Base-by-base conservation (phyloP, 2,888 invertebrate species). In the Rhabditophanes sp. region DNA sequence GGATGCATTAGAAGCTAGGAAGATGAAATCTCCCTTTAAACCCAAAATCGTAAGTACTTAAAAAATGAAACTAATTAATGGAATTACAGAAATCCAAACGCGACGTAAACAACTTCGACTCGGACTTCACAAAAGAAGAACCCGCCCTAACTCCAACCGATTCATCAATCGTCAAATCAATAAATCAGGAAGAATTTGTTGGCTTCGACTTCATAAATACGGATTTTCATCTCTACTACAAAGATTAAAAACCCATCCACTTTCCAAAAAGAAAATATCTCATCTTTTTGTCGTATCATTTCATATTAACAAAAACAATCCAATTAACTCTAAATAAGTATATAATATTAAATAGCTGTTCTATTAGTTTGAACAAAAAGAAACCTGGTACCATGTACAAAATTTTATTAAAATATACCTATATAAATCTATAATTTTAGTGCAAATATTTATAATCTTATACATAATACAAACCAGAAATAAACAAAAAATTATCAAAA, bases 71-170 rank as follows among this genome's bases (percentile, higher is more conserved):
- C n/a, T n/a, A n/a, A n/a, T n/a, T n/a, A n/a, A n/a, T n/a, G n/a
- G n/a, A n/a, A n/a, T 44, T 72, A 25, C 74, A 87, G 85, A 82
- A 81, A 76, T 81, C 78, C 68, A 80, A 82, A 73, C 83, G 83
- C 66, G 96, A 96, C 71, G 90, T 87, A 53, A 77, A 82, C 66
- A 96, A 96, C 74, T 96, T 96, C 72, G 96, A 96, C 74, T 79
- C 85, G 30, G 93, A 96, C 74, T 96, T 96, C 71, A 96, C 96
- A 24, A 83, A 84, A 69, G 96, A 96, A 72, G 90, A 93, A 62
- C 93, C 96, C 27, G 78, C 81, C 35, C 74, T 96, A 54, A 93
- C 96, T 43, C 90, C 90, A 27, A 80, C 90, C 48, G 80, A 84
- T 61, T 72, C 75, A 15, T 39, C 44, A 9, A 78, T 84, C 47